These are phyloP conservation scores for Phlogophora meticulosa DNA, from an alignment of 2,888 invertebrate species.

Conservation along the genomic window DNA sequence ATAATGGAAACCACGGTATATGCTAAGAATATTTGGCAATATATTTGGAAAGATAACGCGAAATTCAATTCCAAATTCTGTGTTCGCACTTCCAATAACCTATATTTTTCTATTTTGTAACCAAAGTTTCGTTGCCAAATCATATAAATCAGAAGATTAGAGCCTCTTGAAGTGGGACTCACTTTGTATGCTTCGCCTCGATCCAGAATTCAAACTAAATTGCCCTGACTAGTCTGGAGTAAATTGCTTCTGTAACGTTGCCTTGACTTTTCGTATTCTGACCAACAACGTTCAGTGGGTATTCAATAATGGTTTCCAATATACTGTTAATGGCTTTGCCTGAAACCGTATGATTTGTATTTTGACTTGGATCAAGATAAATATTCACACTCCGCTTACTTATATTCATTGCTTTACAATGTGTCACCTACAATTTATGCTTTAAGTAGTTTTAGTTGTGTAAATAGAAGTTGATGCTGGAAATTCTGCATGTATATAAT, in stretches of 20 bases:
- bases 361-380: constrained; percentile 3
- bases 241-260: constrained; percentile 22
- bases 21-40: constrained; percentile 1
- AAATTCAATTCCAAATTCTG: not conserved
- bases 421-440: not conserved
- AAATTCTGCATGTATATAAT: not conserved
- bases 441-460: not conserved
- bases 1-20: not conserved
- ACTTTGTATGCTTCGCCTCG: constrained; percentile 14
- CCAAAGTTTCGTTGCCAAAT: constrained; percentile 32
- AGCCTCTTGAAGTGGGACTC: constrained; percentile 5
- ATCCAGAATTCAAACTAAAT: constrained; percentile 36
- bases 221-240: constrained; percentile 22
- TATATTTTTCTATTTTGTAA: constrained; percentile 4
- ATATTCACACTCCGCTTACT: constrained; percentile 17
- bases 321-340: not conserved
- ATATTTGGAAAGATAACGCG: not conserved
- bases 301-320: constrained; percentile 29
- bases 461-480: not conserved
- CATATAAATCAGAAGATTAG: constrained; percentile 34
- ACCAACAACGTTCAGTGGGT: constrained; percentile 2
- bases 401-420: constrained; percentile 1
- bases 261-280: constrained; percentile 23
- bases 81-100: constrained; percentile 3
- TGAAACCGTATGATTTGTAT: constrained; percentile 14